Evolutionary conservation across 2,888 invertebrate species (phyloP), one percentile per base, ranked within the genome.

Genomic region (Chloroclysta siterata): DNA sequence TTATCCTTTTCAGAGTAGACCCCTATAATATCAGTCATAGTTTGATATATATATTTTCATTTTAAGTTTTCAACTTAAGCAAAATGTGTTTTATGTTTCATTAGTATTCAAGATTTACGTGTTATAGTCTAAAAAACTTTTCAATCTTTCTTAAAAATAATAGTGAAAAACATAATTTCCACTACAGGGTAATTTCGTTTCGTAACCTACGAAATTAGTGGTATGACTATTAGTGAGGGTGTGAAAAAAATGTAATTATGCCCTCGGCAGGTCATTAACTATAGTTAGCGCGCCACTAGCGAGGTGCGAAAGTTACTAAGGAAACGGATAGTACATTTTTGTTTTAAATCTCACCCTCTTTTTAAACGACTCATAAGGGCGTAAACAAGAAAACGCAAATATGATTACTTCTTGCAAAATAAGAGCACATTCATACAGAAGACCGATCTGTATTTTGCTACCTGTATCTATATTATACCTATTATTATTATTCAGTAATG

Each of bases 231-330:
- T 85, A 84, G 82, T 81, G 80, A 77, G 84, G 78, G 85, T 83
- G 84, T 81, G 83, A 89, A 90, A 90, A 81, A 85, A 85, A 83
- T 84, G 85, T 87, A 90, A 92, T 92, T 90, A 90, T 81, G 78
- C 88, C 84, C 91, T 90, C 81, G 84, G 77, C 75, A 82, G 78
- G 89, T 88, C 91, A 88, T 92, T 91, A 91, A 90, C 89, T 85
- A 89, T 88, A 89, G 89, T 90, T 88, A 87, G 78, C 69, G 76
- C 69, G 62, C 76, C 66, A 72, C 76, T 74, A 71, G 67, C 65
- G 72, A 71, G 69, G 69, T 71, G 71, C 60, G 59, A 74, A 72
- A 74, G 71, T 78, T 77, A 74, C 79, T 71, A 70, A 71, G 62
- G 70, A 63, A 72, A 68, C 69, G 73, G 72, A 68, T 68, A 74